Conservation (phyloP, 1,140 invertebrate species). For the Ruditapes philippinarum region DNA sequence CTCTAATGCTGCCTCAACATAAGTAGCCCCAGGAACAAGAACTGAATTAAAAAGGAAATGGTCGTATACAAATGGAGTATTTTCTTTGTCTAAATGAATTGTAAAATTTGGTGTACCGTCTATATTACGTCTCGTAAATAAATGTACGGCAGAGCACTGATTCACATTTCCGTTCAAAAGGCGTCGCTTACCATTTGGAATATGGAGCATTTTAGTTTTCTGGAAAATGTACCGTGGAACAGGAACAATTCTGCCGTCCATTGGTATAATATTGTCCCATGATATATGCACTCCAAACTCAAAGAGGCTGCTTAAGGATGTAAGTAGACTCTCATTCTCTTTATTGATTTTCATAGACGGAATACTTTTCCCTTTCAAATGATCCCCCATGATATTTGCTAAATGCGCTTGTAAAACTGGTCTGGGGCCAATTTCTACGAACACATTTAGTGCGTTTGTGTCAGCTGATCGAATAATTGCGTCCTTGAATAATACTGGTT, state of each 20-base stretch:
- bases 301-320: conserved; percentile 42
- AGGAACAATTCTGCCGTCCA: not conserved
- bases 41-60: conserved; percentile 58
- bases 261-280: conserved; percentile 44
- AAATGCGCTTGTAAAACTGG: conserved; percentile 17
- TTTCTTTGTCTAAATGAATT: conserved; percentile 28
- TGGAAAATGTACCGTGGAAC: conserved; percentile 52
- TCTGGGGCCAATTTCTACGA: conserved; percentile 43
- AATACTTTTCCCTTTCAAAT: conserved; percentile 60
- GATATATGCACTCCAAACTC: conserved; percentile 43
- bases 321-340: conserved; percentile 27
- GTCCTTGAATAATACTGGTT: conserved; percentile 12
- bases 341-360: conserved; percentile 73
- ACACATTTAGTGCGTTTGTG: not conserved
- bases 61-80: conserved; percentile 67
- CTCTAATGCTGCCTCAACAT: conserved; percentile 62
- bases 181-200: conserved; percentile 28
- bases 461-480: not conserved
- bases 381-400: conserved; percentile 70
- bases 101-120: conserved; percentile 6
- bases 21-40: conserved; percentile 71
- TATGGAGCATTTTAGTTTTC: not conserved
- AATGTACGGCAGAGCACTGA: not conserved
- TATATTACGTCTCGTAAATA: conserved; percentile 26
- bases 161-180: conserved; percentile 42